These are phyloP conservation scores for Philopedon plagiatum DNA, from an alignment of 2,888 invertebrate species.

Conservation along the genomic window DNA sequence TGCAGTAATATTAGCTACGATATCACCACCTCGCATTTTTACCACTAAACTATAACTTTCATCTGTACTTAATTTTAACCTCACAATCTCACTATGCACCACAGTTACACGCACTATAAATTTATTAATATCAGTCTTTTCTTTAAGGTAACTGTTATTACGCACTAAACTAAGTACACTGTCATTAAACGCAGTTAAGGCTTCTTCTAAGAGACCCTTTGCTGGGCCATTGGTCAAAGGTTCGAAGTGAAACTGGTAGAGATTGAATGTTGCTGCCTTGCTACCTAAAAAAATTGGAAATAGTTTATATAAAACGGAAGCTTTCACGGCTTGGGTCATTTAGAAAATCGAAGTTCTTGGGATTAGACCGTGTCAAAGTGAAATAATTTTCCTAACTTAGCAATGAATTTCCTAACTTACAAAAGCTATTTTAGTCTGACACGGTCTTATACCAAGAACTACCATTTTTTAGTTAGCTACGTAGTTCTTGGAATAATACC, in stretches of 20 bases:
- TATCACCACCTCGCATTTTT: slow-evolving; percentile 66
- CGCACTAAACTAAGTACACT: slow-evolving; percentile 61
- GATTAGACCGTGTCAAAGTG: too few species aligned
- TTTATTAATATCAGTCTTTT: slow-evolving; percentile 61
- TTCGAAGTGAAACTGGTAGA: slow-evolving; percentile 71
- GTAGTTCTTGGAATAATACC: too few species aligned
- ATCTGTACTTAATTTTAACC: slow-evolving; percentile 78
- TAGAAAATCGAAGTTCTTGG: too few species aligned
- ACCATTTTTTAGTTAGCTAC: too few species aligned
- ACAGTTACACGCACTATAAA: slow-evolving; percentile 72
- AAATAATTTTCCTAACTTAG: too few species aligned
- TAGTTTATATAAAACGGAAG: neutral
- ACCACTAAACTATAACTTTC: slow-evolving; percentile 82
- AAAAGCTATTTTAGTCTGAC: too few species aligned
- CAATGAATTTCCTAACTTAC: too few species aligned
- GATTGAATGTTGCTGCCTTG: slow-evolving; percentile 74
- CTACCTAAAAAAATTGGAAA: slow-evolving; percentile 60
- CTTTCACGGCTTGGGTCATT: too few species aligned
- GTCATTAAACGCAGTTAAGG: slow-evolving; percentile 70
- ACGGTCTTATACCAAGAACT: too few species aligned
- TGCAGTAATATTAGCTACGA: slow-evolving; percentile 77
- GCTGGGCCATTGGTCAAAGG: slow-evolving; percentile 68
- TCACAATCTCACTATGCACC: slow-evolving; percentile 69
- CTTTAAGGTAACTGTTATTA: slow-evolving; percentile 55
- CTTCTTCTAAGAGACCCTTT: slow-evolving; percentile 69